Base-by-base conservation (phyloP, 2,797 vertebrate genomes). In the Thripadectes ignobilis region DNA sequence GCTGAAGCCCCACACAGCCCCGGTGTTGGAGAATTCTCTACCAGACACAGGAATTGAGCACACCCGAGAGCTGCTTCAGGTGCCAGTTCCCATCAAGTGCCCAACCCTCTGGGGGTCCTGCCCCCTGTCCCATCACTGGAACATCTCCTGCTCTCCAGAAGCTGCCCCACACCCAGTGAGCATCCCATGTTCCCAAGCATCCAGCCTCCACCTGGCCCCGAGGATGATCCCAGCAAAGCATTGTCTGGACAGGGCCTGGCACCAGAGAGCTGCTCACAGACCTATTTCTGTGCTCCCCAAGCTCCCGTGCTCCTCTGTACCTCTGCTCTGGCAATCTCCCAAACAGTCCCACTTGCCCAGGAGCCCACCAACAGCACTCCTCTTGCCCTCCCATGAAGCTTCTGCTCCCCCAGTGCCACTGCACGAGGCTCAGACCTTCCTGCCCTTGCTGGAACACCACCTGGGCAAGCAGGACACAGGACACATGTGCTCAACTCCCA, bases 161-260 rank as follows among this genome's bases (percentile, higher is more conserved):
- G 38, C 65, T 41, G 68, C n/a, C 36, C 66, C 4, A 4, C 2
- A 41, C 20, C 22, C 2, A 0, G 18, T 0, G 7, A 45, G 58
- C 14, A 2, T 24, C 6, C 54, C 3, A 11, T 1, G 49, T 38
- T 58, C 58, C 32, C 0, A 0, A 52, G n/a, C 34, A 7, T 2
- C 1, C 9, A 0, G 11, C 6, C 18, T 29, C 66, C 0, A 0
- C 52, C n/a, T 7, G 2, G 57, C 24, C 19, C 12, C 12, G 8
- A 19, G 16, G 18, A 24, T 18, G 34, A 27, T 11, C 5, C 10
- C 0, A 0, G 41, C 41, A 71, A 12, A 58, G 14, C 66, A 69
- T 9, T 0, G 0, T 48, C 57, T 49, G 6, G 32, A 27, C 0
- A 0, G 29, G 26, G 32, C 24, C 68, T 3, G 15, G 59, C 41